Evolutionary conservation across 2,888 invertebrate species (phyloP), one percentile per base, ranked within the genome.

Genomic region (Drosophila niveifrons): DNA sequence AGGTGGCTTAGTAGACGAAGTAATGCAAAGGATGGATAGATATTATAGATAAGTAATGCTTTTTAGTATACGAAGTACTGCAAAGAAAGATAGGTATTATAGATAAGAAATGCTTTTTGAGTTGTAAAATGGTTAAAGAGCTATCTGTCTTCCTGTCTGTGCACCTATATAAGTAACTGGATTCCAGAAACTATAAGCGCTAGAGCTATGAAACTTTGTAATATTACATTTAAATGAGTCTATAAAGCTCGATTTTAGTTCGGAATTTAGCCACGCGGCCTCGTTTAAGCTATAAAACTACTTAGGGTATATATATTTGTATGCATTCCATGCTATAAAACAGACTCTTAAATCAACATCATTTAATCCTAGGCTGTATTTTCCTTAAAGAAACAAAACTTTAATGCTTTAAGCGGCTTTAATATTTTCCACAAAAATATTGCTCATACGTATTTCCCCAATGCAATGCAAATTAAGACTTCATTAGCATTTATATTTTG

Each of bases 1-100:
- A 83, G 61, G 78, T 83, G 36, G 80, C 87, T n/a, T 86, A 73
- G 56, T 47, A 48, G 47, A 44, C 41, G 41, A 59, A n/a, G 36
- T 36, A 36, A 3, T 11, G 9, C 31, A 34, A 34, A 34, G 18
- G n/a, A n/a, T n/a, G n/a, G n/a, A n/a, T n/a, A n/a, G n/a, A n/a
- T n/a, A n/a, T n/a, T n/a, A n/a, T n/a, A n/a, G n/a, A n/a, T n/a
- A n/a, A n/a, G n/a, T n/a, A n/a, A n/a, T n/a, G n/a, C n/a, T n/a
- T n/a, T n/a, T n/a, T 86, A 73, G 56, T 47, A 48, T 47, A 44
- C 41, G 41, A 59, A n/a, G 36, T 36, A 36, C n/a, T 11, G 9
- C 31, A 34, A 34, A 34, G 18, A n/a, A n/a, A n/a, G n/a, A n/a
- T n/a, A n/a, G n/a, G n/a, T n/a, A n/a, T n/a, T n/a, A n/a, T n/a